Percentiles rank a stretch among this genome's conserved stretches.
These are phyloP conservation scores for Achatina immaculata DNA, from an alignment of 1,140 invertebrate species.

Conservation along the genomic window DNA sequence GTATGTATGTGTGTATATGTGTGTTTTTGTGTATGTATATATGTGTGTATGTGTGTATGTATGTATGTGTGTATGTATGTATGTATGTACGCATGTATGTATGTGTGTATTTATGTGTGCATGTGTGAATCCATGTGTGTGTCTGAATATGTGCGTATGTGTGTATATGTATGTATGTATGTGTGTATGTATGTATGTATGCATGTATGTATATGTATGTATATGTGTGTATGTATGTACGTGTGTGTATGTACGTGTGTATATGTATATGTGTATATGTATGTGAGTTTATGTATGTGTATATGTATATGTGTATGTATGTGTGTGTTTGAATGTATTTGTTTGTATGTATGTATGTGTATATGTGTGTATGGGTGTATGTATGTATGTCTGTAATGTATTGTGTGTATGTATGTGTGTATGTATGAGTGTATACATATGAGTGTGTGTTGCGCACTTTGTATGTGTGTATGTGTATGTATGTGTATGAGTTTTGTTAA, in stretches of 20 bases:
- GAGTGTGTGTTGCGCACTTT: constrained; percentile 19
- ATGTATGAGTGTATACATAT: background rate
- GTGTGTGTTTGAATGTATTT: no score
- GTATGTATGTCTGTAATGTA: background rate
- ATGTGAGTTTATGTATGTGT: no score
- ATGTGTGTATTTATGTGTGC: background rate
- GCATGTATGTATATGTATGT: background rate
- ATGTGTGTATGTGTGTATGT: constrained; percentile 23
- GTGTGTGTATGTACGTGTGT: background rate
- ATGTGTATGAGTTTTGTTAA: background rate
- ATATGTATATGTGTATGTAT: no score
- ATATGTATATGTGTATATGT: no score
- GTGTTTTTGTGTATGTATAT: no score
- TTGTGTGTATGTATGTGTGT: no score
- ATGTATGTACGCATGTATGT: constrained; percentile 19
- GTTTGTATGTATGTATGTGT: constrained; percentile 14
- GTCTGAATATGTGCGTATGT: background rate
- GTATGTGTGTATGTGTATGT: background rate
- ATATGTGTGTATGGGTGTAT: constrained; percentile 14
- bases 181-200: background rate
- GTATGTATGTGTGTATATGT: no score
- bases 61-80: constrained; percentile 17
- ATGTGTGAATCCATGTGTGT: no score
- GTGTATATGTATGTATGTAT: constrained; percentile 2
- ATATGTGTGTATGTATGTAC: constrained; percentile 10